Percentiles rank a stretch among this genome's conserved stretches.
These are phyloP conservation scores for Sitta carolinensis DNA, from an alignment of 2,797 vertebrate species.

Conservation along the genomic window DNA sequence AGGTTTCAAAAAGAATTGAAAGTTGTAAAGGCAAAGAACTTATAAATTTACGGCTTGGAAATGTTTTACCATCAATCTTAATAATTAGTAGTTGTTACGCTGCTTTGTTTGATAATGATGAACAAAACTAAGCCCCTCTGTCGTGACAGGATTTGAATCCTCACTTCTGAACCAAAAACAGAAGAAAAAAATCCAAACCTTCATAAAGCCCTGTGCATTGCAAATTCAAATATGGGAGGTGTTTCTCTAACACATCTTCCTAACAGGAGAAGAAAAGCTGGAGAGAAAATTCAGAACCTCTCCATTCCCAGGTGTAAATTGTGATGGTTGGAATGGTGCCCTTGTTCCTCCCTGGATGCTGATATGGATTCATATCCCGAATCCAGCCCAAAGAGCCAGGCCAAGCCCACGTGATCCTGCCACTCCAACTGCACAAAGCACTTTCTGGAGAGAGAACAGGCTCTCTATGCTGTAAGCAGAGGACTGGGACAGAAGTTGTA, in stretches of 20 bases:
- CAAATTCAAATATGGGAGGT: background rate
- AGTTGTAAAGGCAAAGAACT: background rate
- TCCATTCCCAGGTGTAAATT: rapidly evolving
- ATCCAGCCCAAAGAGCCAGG: background rate
- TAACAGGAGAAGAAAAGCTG: background rate
- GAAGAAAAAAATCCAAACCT: background rate
- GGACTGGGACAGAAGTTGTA: background rate
- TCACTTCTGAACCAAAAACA: background rate
- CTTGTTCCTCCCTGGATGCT: background rate
- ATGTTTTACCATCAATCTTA: background rate
- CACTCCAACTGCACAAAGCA: background rate
- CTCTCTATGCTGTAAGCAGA: background rate
- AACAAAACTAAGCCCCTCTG: background rate
- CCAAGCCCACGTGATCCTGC: background rate
- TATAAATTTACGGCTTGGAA: background rate
- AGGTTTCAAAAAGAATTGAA: background rate
- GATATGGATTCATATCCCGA: background rate
- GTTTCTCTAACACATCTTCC: background rate
- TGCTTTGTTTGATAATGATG: background rate
- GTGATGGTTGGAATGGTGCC: background rate
- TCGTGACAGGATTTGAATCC: background rate
- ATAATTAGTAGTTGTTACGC: background rate
- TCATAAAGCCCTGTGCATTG: background rate
- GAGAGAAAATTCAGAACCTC: background rate
- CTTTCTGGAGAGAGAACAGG: background rate